Evolutionary conservation across 2,113 vertebrate species (phyloP).

Genomic region (Catharus fuscescens): DNA sequence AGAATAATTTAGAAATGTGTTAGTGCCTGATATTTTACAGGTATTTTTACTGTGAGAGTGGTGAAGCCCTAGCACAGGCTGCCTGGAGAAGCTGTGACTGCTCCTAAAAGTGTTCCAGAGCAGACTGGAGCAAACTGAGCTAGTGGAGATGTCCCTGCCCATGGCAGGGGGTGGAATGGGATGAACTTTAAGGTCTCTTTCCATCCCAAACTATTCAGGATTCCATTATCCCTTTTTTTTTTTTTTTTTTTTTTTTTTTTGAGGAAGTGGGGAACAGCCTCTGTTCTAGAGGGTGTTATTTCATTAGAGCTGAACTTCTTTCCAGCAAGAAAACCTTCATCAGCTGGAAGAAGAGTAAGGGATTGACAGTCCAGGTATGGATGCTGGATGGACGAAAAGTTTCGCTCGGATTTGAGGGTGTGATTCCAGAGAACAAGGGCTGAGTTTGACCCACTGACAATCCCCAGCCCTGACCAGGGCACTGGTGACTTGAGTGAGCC

Average conservation of each 20-base stretch:
- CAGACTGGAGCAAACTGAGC: neutral
- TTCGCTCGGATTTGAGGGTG: rapidly evolving
- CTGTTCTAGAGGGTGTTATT: neutral
- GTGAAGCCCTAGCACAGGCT: neutral
- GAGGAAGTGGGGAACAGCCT: neutral
- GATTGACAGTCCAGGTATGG: neutral
- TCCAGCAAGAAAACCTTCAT: neutral
- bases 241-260: too few species aligned
- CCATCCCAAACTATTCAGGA: neutral
- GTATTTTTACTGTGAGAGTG: neutral
- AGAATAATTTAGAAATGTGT: neutral
- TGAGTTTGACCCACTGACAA: neutral
- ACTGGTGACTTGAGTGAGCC: neutral
- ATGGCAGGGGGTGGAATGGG: neutral
- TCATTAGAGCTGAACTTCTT: neutral
- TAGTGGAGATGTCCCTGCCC: too few species aligned
- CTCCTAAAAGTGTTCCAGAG: neutral
- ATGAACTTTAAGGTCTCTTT: neutral
- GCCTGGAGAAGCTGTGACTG: neutral
- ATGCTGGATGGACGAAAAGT: neutral
- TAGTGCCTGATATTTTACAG: neutral
- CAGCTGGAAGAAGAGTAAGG: neutral
- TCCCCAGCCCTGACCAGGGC: neutral
- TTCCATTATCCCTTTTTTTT: neutral
- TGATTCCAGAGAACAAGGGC: neutral